A percentile compares a stretch with the other conserved stretches of the same genome.
These are phyloP conservation scores for Podocnemis expansa DNA, from an alignment of 2,113 vertebrate species.

Conservation along the genomic window DNA sequence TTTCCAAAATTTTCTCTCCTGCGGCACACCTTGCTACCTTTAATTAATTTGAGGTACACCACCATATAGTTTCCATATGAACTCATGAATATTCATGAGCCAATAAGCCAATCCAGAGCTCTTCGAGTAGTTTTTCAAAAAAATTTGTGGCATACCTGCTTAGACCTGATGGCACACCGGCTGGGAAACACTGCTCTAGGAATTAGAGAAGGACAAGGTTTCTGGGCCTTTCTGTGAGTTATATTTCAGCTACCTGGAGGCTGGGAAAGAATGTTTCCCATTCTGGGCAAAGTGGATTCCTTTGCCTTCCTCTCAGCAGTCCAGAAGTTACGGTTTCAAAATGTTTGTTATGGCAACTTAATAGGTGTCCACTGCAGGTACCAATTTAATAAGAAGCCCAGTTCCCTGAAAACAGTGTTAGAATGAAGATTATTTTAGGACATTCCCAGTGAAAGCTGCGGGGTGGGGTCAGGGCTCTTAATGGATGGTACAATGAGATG, in stretches of 20 bases:
- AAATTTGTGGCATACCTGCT: no score
- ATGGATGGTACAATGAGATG: neutral
- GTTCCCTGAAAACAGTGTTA: constrained; percentile 12
- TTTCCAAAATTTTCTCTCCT: no score
- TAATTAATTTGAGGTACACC: no score
- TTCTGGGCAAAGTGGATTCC: neutral
- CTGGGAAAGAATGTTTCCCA: neutral
- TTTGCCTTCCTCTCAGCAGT: neutral
- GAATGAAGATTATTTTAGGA: neutral
- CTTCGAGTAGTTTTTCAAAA: no score
- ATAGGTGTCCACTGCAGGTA: neutral
- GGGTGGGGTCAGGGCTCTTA: neutral
- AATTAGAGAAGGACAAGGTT: neutral
- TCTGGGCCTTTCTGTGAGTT: neutral
- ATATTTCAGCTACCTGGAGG: neutral
- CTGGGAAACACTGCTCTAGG: no score
- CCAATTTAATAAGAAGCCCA: neutral
- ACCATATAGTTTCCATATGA: no score
- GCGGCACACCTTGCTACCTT: no score
- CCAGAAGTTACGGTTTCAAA: constrained; percentile 11
- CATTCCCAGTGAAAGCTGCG: neutral
- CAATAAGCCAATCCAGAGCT: no score
- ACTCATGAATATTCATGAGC: no score
- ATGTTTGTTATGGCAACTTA: neutral
- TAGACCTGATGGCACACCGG: no score